phyloP scores from a whole-genome alignment of 2,113 vertebrate species.

The Merops nubicus region DNA sequence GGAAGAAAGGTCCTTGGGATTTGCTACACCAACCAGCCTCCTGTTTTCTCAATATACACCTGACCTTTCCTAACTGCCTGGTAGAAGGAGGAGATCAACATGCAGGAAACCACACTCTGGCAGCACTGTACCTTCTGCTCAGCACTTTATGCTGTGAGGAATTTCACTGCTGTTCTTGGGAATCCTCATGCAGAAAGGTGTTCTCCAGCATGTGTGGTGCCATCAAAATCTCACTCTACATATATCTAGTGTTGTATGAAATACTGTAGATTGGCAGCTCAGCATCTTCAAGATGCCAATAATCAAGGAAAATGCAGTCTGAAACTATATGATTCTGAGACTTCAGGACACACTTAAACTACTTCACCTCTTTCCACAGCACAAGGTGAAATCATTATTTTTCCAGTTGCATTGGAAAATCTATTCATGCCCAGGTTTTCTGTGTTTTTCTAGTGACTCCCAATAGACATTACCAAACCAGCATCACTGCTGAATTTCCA shows the following conservation, averaged over 20 bases:
- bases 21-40: not conserved
- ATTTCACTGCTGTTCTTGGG: not conserved
- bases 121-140: not conserved
- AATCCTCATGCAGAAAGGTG: not conserved
- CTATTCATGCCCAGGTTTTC: slow-evolving; percentile 13
- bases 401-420: slow-evolving; percentile 50
- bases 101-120: not conserved
- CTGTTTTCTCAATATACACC: not conserved
- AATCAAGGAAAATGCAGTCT: not conserved
- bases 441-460: slow-evolving; percentile 35
- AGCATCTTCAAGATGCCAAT: not conserved
- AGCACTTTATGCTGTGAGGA: not conserved
- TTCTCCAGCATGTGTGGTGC: not conserved
- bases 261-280: not conserved
- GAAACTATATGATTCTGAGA: not conserved
- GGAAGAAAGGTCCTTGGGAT: not conserved
- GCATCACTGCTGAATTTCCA: slow-evolving; percentile 19
- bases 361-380: not conserved
- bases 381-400: slow-evolving; percentile 48
- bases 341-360: not conserved
- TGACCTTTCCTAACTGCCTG: not conserved
- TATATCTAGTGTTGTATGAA: not conserved
- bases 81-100: slow-evolving; percentile 1
- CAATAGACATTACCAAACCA: slow-evolving; percentile 6
- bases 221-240: not conserved